Percentiles rank a stretch among this genome's conserved stretches.
These are phyloP conservation scores for Drosophila siamana DNA, from an alignment of 2,888 invertebrate species.

Conservation along the genomic window DNA sequence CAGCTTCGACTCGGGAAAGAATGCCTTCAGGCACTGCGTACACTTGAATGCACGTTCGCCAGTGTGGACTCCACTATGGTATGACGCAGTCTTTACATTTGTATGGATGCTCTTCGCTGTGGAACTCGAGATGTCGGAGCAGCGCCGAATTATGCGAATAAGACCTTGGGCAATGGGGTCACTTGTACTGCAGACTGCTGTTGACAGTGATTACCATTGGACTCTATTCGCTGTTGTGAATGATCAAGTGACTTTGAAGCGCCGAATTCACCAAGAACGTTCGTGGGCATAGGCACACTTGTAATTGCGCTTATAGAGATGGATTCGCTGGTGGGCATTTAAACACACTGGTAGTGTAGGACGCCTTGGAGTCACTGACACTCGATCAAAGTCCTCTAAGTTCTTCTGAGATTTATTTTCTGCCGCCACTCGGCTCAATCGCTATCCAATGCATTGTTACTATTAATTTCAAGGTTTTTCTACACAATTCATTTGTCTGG, in stretches of 20 bases:
- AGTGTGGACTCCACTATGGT: neutral
- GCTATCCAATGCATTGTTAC: neutral
- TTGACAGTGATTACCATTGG: conserved; percentile 1
- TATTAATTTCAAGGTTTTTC: neutral
- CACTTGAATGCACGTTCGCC: conserved; percentile 8
- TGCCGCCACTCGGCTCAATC: neutral
- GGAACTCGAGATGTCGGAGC: conserved; percentile 1
- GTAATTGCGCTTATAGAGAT: neutral
- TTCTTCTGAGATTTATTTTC: neutral
- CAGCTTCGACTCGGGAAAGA: neutral
- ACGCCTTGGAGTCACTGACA: too few species aligned
- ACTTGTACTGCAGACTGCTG: conserved; percentile 8
- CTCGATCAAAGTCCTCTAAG: too few species aligned
- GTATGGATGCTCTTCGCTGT: neutral
- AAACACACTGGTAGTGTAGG: too few species aligned
- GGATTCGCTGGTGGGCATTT: neutral
- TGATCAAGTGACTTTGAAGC: neutral
- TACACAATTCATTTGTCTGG: neutral
- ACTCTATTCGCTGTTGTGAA: conserved; percentile 2
- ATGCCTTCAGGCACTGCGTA: conserved; percentile 9
- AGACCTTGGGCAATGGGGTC: conserved; percentile 12
- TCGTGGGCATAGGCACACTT: neutral
- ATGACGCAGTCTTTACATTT: conserved; percentile 14
- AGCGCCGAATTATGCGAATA: neutral
- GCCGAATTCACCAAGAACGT: neutral